phyloP scores from a whole-genome alignment of 2,113 vertebrate genomes.

The Leiothrix lutea region DNA sequence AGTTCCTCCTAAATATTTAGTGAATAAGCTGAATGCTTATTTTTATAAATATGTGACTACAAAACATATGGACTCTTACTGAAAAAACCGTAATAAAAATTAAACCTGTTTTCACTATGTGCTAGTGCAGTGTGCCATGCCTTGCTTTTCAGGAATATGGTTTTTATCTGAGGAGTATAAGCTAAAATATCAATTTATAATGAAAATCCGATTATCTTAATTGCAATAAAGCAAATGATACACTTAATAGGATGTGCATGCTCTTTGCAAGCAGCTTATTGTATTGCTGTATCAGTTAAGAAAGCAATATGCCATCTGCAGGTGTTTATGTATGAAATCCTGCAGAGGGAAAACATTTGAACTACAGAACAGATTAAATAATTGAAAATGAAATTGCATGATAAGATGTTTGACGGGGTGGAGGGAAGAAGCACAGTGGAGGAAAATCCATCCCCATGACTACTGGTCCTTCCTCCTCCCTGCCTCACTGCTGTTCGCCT shows the following conservation, averaged over 20 bases:
- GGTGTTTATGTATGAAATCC: slow-evolving; percentile 40
- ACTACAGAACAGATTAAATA: slow-evolving; percentile 11
- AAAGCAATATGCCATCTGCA: slow-evolving; percentile 37
- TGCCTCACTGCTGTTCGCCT: background rate
- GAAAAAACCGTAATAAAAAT: background rate
- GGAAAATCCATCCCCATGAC: slow-evolving; percentile 47
- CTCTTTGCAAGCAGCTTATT: background rate
- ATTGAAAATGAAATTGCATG: slow-evolving; percentile 36
- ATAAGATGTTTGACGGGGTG: slow-evolving; percentile 20
- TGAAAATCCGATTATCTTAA: background rate
- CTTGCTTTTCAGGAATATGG: background rate
- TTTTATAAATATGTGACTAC: background rate
- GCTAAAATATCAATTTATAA: background rate
- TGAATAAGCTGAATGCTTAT: background rate
- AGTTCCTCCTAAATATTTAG: background rate
- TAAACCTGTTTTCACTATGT: background rate
- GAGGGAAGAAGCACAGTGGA: background rate
- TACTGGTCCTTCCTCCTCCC: slow-evolving; percentile 67
- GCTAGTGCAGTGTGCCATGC: background rate
- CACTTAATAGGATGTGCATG: background rate
- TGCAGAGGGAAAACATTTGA: slow-evolving; percentile 17
- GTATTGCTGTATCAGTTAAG: background rate
- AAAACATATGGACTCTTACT: background rate
- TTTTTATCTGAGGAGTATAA: background rate
- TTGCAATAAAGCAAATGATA: background rate